These are phyloP conservation scores for Hippocampus comes DNA, from an alignment of 2,113 vertebrate species.

Conservation along the genomic window DNA sequence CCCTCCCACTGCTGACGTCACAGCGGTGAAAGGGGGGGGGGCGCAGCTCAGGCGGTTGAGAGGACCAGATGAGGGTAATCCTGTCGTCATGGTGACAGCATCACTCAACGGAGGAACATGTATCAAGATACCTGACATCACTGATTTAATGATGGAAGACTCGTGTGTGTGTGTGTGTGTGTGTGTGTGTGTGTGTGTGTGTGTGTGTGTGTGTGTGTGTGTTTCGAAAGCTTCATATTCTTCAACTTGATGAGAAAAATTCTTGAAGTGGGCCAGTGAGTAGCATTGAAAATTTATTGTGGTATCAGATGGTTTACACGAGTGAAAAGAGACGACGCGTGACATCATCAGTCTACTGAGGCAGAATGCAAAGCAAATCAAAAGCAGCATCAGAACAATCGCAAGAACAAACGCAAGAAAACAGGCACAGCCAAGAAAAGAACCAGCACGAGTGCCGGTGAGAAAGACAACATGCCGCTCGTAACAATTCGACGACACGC, in stretches of 20 bases:
- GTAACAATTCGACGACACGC: conserved; percentile 23
- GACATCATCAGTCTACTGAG: conserved; percentile 78
- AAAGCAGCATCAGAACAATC: conserved; percentile 43
- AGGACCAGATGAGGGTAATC: background rate
- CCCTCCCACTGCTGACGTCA: conserved; percentile 63
- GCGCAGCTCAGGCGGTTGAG: background rate
- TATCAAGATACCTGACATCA: background rate
- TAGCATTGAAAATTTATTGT: conserved; percentile 90
- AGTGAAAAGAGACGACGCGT: conserved; percentile 83
- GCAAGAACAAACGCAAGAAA: conserved; percentile 50
- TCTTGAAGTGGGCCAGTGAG: conserved; percentile 18
- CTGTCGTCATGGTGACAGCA: background rate
- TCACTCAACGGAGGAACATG: background rate
- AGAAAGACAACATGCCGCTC: conserved; percentile 79
- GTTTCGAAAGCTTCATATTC: too few relatives aligned
- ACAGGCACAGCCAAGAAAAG: conserved; percentile 72
- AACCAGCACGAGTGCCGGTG: conserved; percentile 54
- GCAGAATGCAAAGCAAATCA: conserved; percentile 81
- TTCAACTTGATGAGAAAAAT: too few relatives aligned
- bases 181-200: too few relatives aligned
- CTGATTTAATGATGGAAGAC: background rate
- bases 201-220: too few relatives aligned
- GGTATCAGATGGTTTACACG: conserved; percentile 86
- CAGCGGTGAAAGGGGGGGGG: background rate
- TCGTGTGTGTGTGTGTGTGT: too few relatives aligned